Evolutionary conservation across 2,797 vertebrate genomes (phyloP), one percentile per base, ranked within the genome.

Genomic region (Galaxias olidus): DNA sequence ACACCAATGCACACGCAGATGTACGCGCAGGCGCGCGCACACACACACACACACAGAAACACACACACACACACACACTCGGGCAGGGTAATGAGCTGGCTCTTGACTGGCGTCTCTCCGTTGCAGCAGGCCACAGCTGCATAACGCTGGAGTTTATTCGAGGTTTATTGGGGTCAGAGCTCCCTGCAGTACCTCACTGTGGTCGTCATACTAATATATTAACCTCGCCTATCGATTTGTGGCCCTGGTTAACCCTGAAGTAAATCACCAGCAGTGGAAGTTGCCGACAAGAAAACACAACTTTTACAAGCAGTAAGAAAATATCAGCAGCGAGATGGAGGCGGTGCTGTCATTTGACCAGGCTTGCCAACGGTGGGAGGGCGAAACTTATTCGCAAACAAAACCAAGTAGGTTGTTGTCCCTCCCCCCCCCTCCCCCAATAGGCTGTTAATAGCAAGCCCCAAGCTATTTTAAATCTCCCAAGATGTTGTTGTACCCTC

Each of bases 131-230:
- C 69, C 59, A 66, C 67, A 80, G 76, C 82, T 79, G 78, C 67
- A 73, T 69, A 75, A 77, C 72, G 61, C 54, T 73, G 30, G 12
- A 71, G 73, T 86, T 73, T 72, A 84, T 82, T 83, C 66, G 68
- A 70, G 74, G 68, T 83, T 87, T 83, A 82, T 72, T 84, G 63
- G 71, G 83, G 75, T 86, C 74, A 78, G 51, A 51, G 42, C 51
- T 73, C 58, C 58, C 61, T 68, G 66, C 63, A 79, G 71, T 75
- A 78, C 72, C 59, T 71, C 76, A 65, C 71, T 70, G 78, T 14
- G 11, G 72, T 81, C 57, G 73, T 80, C 80, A 78, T 77, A 68
- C 71, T 68, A 74, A 77, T 76, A 75, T 10, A 59, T 78, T 83
- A 79, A 81, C 75, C 76, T 73, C 75, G 53, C 11, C 52, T 62